Evolutionary conservation across 2,888 invertebrate genomes (phyloP).

Genomic region (Piscicola geometra): DNA sequence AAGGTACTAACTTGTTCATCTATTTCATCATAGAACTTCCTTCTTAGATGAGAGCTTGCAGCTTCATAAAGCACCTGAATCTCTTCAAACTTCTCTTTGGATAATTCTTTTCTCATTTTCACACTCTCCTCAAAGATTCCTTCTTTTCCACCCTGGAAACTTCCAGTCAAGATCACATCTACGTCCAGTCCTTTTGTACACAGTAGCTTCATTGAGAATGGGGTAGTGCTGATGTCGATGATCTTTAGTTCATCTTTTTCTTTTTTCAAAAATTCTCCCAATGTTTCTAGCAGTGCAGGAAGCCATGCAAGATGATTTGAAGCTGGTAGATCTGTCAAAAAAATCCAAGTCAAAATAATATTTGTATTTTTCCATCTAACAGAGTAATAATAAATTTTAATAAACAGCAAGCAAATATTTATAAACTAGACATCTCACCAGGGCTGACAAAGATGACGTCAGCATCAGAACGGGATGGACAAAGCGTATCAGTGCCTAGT

Average conservation of each 20-base stretch:
- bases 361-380: too few species aligned
- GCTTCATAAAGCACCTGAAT: constrained; percentile 3
- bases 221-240: constrained; percentile 35
- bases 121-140: background rate
- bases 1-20: background rate
- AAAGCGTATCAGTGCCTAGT: constrained; percentile 41
- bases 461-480: constrained; percentile 42
- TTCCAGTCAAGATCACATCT: background rate
- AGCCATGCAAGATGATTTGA: constrained; percentile 41
- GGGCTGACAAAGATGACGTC: constrained; percentile 43
- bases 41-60: constrained; percentile 13
- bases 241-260: background rate
- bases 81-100: background rate
- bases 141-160: background rate
- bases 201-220: constrained; percentile 40
- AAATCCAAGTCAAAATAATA: too few species aligned
- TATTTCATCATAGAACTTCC: constrained; percentile 18
- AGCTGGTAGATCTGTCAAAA: constrained; percentile 41
- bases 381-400: too few species aligned
- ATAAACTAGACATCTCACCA: constrained; percentile 29
- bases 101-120: background rate
- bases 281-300: constrained; percentile 40
- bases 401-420: too few species aligned
- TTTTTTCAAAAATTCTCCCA: constrained; percentile 38
- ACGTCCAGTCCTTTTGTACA: constrained; percentile 35